Base-by-base conservation (phyloP, 2,113 vertebrate species). In the Propithecus coquereli region DNA sequence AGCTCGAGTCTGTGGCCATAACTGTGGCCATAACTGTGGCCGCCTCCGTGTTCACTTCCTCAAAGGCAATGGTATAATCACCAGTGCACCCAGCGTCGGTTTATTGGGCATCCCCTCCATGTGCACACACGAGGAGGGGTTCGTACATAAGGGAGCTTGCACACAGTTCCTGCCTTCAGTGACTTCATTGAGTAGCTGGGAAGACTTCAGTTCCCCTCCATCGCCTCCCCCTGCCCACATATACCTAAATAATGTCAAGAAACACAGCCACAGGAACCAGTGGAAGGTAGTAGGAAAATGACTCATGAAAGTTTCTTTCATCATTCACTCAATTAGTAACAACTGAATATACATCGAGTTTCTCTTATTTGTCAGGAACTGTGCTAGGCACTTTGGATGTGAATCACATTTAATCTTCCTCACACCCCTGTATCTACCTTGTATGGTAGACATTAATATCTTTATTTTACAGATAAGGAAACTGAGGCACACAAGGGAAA, bases 381-480 rank as follows among this genome's bases (percentile, higher is more conserved):
- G 20, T 52, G 18, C n/a, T 14, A 73, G 13, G 37, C 16, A 34
- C 52, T 84, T 59, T 45, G 43, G 25, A 54, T 68, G 68, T n/a
- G 30, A 74, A 10, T 45, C 40, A 17, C 40, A 73, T 66, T 81
- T 70, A 30, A 18, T 83, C 6, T 45, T 82, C 11, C 17, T 34
- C 50, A 79, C 8, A 10, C 22, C 37, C 45, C 50, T 22, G 54
- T 57, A 57, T 63, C 61, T 30, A 12, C 61, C 61, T 30, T 6
- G 6, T 30, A 25, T 54, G 27, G 34, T 8, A 86, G 63, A 6
- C 25, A 17, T 47, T n/a, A 52, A 30, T 79, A n/a, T 20, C 82
- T 76, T 91, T 71, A 77, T 76, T 77, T 85, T 65, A 65, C n/a
- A 83, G 52, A 34, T 90, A 54, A 65, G 61, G 11, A 91, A 90